A percentile compares a stretch with the other conserved stretches of the same genome.
These are phyloP conservation scores for Laspeyria flexula DNA, from an alignment of 2,888 invertebrate genomes.

Conservation along the genomic window DNA sequence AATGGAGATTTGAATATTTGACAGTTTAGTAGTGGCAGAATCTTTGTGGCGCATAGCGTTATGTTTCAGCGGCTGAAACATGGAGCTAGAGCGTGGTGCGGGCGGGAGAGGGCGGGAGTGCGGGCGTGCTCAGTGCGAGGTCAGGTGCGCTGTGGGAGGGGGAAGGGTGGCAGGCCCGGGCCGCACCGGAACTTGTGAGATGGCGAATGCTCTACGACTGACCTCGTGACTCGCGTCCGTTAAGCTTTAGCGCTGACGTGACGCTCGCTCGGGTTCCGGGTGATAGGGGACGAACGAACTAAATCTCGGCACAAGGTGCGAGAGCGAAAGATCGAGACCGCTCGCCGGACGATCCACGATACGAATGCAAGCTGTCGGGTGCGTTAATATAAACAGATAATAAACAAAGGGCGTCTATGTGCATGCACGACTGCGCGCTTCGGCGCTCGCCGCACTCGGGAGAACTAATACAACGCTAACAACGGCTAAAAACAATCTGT, in stretches of 20 bases:
- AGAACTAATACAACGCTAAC: slow-evolving; percentile 85
- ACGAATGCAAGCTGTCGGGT: slow-evolving; percentile 84
- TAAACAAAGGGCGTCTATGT: slow-evolving; percentile 84
- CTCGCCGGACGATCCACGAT: slow-evolving; percentile 81
- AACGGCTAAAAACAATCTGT: slow-evolving; percentile 86
- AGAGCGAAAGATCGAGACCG: slow-evolving; percentile 73
- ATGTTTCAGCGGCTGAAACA: slow-evolving; percentile 37
- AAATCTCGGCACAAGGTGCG: slow-evolving; percentile 69
- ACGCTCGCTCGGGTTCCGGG: slow-evolving; percentile 73
- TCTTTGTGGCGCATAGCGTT: slow-evolving; percentile 36
- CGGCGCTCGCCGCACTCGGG: slow-evolving; percentile 84
- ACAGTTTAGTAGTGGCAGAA: slow-evolving; percentile 21
- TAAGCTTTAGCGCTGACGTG: slow-evolving; percentile 64
- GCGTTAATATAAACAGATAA: slow-evolving; percentile 84
- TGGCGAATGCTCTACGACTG: slow-evolving; percentile 85
- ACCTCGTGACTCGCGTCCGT: slow-evolving; percentile 77
- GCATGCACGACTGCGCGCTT: slow-evolving; percentile 83
- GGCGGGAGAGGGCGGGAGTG: slow-evolving; percentile 22
- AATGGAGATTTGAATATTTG: not conserved
- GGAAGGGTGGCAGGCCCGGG: slow-evolving; percentile 50
- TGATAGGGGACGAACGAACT: slow-evolving; percentile 68
- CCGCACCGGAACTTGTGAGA: slow-evolving; percentile 86
- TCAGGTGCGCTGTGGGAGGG: slow-evolving; percentile 50
- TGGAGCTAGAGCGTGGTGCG: slow-evolving; percentile 47
- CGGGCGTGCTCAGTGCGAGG: slow-evolving; percentile 51